Conservation (phyloP, 2,797 vertebrate species). For the Trematomus bernacchii region DNA sequence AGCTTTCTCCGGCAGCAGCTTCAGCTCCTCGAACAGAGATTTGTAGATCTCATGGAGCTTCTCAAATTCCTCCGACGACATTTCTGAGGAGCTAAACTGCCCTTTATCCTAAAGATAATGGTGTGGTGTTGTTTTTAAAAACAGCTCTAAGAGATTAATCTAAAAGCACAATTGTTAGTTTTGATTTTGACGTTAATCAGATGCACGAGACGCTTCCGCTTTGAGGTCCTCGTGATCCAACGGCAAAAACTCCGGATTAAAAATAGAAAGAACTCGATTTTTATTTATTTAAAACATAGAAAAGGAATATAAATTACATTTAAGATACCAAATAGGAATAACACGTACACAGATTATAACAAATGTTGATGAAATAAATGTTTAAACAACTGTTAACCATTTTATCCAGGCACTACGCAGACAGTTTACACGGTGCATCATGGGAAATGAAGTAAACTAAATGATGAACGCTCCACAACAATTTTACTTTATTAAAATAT, state of each 20-base stretch:
- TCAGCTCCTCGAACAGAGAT: conserved; percentile 87
- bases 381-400: neutral
- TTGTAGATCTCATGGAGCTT: conserved; percentile 93
- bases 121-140: neutral
- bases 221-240: conserved; percentile 66
- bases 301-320: accelerated
- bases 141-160: no score
- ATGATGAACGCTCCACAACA: no score
- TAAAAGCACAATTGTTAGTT: neutral
- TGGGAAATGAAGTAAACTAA: conserved; percentile 56
- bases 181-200: conserved; percentile 56
- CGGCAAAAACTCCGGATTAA: neutral
- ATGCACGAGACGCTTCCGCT: conserved; percentile 69
- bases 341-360: accelerated
- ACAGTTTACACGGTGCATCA: neutral
- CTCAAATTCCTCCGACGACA: conserved; percentile 94
- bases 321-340: accelerated
- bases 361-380: accelerated
- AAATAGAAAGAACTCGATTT: accelerated
- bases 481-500: no score
- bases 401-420: conserved; percentile 49
- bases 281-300: neutral
- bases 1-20: conserved; percentile 84
- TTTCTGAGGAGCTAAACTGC: conserved; percentile 32
- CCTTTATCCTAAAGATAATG: neutral